Evolutionary conservation across 2,113 vertebrate genomes (phyloP), one percentile per base, ranked within the genome.

Genomic region (Ptychochromis oligacanthus): DNA sequence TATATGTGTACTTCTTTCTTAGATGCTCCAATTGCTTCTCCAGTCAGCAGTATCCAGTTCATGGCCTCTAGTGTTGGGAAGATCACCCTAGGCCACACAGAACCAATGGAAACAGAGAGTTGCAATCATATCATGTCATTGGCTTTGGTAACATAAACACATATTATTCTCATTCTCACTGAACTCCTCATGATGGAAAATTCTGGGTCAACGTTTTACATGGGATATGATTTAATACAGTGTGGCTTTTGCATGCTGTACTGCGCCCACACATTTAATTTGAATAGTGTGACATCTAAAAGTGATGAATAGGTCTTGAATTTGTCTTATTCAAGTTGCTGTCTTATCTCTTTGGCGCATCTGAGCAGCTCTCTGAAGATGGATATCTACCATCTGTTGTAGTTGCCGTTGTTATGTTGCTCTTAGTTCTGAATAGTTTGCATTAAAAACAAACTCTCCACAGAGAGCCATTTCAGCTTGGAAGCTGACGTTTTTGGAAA

Each of bases 131-230:
- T 40, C 38, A 11, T 43, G 40, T 43, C 43, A 46, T 12, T 11
- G 5, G 0, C 64, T 7, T 22, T 24, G 0, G 9, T 1, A 26
- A 70, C 9, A 0, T 12, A 13, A 4, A 49, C 28, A 0, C 24
- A 20, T 52, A 22, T 55, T n/a, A 22, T n/a, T 55, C 9, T 55
- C 20, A 11, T 46, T 1, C 46, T 31, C 2, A 31, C 3, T 9
- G 46, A 34, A 34, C 6, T 54, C 46, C 67, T 54, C 3, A n/a
- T 24, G 24, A 28, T 59, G 57, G 24, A n/a, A 22, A 20, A 55
- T 9, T 55, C 22, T 11, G n/a, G 8, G 7, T 28, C 9, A 9
- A 12, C n/a, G 18, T 22, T 46, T 67, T 28, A 67, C 46, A 31
- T 0, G 26, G 15, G 24, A 31, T 13, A 52, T 20, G 43, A 52